A percentile compares a stretch with the other conserved stretches of the same genome.
Conservation (phyloP, 2,113 vertebrate species). For the rabbit (Oryctolagus cuniculus) region DNA sequence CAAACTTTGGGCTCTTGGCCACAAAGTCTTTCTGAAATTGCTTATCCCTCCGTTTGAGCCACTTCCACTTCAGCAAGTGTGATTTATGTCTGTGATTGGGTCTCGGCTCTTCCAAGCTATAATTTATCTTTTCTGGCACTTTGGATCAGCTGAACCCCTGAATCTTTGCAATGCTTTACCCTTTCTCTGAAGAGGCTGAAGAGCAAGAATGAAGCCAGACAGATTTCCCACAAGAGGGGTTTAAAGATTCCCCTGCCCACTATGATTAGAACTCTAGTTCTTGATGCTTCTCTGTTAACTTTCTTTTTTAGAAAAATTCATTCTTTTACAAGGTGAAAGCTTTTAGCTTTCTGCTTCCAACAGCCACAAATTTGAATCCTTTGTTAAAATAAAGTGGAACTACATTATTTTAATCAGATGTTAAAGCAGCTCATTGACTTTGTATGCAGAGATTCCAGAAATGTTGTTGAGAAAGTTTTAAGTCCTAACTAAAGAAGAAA, state of each 20-base stretch:
- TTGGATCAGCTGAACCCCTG: background rate
- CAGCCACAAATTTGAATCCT: slow-evolving; percentile 12
- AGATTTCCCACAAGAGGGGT: fast-evolving
- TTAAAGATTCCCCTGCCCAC: background rate
- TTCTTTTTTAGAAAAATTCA: background rate
- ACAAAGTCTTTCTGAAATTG: slow-evolving; percentile 4
- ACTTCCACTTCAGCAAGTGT: slow-evolving; percentile 48
- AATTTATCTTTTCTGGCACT: slow-evolving; percentile 72
- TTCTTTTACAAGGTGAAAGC: background rate
- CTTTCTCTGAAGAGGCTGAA: slow-evolving; percentile 30
- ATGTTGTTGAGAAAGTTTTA: background rate
- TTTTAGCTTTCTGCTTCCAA: background rate
- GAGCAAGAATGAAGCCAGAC: background rate
- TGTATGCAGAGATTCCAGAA: background rate
- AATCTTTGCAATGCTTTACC: background rate
- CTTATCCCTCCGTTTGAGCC: slow-evolving; percentile 50
- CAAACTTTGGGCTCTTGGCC: slow-evolving; percentile 24
- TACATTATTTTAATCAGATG: background rate
- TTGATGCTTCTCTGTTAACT: background rate
- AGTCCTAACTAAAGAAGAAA: slow-evolving; percentile 31
- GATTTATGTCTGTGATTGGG: slow-evolving; percentile 79
- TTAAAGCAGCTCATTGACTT: background rate
- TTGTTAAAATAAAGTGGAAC: background rate
- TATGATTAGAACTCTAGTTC: background rate
- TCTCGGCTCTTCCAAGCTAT: slow-evolving; percentile 19